phyloP scores from a whole-genome alignment of 2,797 vertebrate species.

The Psittacula derbiana region DNA sequence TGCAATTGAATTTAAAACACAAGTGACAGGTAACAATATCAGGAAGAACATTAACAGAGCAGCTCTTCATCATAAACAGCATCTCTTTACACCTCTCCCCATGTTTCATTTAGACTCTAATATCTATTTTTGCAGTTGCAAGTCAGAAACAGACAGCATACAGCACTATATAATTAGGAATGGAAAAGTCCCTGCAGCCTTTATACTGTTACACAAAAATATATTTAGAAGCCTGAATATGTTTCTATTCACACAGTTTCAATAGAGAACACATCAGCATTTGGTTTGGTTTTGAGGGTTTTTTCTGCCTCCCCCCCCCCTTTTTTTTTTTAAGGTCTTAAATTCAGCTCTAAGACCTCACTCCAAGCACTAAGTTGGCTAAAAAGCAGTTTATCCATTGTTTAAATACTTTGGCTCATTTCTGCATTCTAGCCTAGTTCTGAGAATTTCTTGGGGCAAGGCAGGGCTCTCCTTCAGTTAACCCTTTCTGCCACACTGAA shows the following conservation, averaged over 20 bases:
- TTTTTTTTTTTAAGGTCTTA: not conserved
- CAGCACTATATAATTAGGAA: constrained; percentile 39
- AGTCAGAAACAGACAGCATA: constrained; percentile 27
- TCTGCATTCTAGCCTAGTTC: not conserved
- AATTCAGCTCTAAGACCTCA: not conserved
- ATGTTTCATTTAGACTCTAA: not conserved
- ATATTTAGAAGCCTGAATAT: constrained; percentile 30
- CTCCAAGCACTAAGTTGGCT: not conserved
- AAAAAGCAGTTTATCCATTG: not conserved
- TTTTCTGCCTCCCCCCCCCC: no score
- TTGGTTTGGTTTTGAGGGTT: not conserved
- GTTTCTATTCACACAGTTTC: not conserved
- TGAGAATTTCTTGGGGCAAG: not conserved
- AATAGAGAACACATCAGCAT: not conserved
- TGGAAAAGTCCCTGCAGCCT: constrained; percentile 41
- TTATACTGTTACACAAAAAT: constrained; percentile 24
- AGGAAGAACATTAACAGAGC: not conserved
- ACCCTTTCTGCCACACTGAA: not conserved
- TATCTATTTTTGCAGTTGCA: constrained; percentile 8
- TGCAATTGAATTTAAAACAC: not conserved
- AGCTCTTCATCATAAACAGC: not conserved
- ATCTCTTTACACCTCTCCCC: not conserved
- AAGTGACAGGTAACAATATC: not conserved
- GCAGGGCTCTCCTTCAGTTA: not conserved
- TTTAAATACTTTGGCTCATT: constrained; percentile 7